phyloP scores from a whole-genome alignment of 2,797 vertebrate genomes.

The Muscicapa striata region DNA sequence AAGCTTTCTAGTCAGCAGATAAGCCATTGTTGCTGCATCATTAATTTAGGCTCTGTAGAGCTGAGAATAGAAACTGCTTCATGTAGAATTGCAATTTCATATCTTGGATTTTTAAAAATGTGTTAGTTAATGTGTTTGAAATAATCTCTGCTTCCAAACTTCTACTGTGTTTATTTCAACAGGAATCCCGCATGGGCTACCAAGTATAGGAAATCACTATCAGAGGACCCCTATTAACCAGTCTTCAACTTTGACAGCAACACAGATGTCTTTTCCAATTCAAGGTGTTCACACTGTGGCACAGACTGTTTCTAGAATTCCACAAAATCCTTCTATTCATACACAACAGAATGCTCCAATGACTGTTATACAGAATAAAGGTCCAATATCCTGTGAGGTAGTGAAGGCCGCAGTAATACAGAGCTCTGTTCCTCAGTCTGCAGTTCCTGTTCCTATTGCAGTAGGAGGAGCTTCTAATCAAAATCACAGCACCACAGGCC shows the following conservation, averaged over 20 bases:
- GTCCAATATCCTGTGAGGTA: slow-evolving; percentile 83
- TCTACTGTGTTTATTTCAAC: slow-evolving; percentile 57
- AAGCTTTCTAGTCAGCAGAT: background rate
- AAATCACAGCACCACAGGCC: slow-evolving; percentile 83
- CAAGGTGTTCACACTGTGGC: slow-evolving; percentile 84
- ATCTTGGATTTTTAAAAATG: background rate
- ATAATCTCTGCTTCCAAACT: slow-evolving; percentile 39
- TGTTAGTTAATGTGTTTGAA: background rate
- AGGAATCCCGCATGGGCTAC: slow-evolving; percentile 82
- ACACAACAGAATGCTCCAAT: slow-evolving; percentile 82
- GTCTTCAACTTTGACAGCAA: slow-evolving; percentile 81
- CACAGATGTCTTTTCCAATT: slow-evolving; percentile 86
- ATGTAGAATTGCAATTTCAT: background rate
- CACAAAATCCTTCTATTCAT: slow-evolving; percentile 83
- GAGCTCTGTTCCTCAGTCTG: slow-evolving; percentile 82
- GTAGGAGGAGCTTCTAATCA: slow-evolving; percentile 80
- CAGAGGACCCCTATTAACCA: slow-evolving; percentile 82
- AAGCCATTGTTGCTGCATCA: background rate
- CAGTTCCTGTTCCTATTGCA: slow-evolving; percentile 79
- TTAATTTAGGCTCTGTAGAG: background rate
- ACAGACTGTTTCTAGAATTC: slow-evolving; percentile 85
- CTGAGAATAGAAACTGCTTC: background rate
- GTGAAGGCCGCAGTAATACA: slow-evolving; percentile 87
- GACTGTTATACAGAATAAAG: slow-evolving; percentile 84
- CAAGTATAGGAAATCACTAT: slow-evolving; percentile 84